Conservation (phyloP, 2,888 invertebrate genomes). For the Hydriomena furcata region DNA sequence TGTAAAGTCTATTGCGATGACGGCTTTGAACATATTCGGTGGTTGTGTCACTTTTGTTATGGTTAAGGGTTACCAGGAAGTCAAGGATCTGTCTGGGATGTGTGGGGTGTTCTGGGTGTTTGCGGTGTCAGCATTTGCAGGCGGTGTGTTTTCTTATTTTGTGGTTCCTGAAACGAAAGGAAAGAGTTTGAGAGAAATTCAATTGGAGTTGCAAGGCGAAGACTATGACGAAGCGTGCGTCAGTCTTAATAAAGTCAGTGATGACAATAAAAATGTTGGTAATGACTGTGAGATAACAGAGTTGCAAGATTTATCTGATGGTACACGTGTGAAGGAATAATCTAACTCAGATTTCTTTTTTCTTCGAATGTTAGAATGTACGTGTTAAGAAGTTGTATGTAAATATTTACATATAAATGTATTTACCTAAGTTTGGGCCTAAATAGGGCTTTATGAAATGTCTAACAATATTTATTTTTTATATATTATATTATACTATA, state of each 20-base stretch:
- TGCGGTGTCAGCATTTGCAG: conserved; percentile 67
- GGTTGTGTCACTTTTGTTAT: conserved; percentile 76
- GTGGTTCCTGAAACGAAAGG: conserved; percentile 83
- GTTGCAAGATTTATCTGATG: conserved; percentile 29
- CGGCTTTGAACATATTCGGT: conserved; percentile 70
- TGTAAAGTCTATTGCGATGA: conserved; percentile 81
- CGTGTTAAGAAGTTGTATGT: no score
- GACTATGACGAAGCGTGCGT: conserved; percentile 44
- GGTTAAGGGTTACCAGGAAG: conserved; percentile 75
- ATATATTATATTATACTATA: no score
- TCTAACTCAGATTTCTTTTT: no score
- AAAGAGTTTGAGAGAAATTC: conserved; percentile 81
- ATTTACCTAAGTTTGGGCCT: no score
- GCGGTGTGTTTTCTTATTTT: conserved; percentile 73
- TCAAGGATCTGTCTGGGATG: conserved; percentile 72
- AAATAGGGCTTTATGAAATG: no score
- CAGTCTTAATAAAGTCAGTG: conserved; percentile 29
- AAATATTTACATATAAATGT: no score
- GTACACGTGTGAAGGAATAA: conserved; percentile 1
- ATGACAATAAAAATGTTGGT: conserved; percentile 20
- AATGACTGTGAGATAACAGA: conserved; percentile 24
- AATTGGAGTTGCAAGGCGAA: conserved; percentile 73
- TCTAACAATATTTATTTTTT: no score
- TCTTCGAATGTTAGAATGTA: no score
- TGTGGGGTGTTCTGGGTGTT: conserved; percentile 80